Base-by-base conservation (phyloP, 2,113 vertebrate species). In the Psilopsiagon aurifrons region DNA sequence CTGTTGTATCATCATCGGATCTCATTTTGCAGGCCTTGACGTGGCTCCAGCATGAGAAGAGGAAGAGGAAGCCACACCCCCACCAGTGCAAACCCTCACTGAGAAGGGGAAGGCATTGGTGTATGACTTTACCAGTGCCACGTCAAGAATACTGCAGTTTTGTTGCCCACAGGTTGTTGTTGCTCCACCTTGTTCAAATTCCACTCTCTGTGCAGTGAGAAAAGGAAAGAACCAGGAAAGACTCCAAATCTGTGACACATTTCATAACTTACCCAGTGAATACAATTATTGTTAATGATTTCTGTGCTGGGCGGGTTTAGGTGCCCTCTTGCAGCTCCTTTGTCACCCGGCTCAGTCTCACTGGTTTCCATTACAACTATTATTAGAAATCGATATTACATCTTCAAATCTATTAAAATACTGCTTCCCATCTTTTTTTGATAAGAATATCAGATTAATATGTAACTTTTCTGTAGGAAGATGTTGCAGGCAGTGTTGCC, bases 141-240 rank as follows among this genome's bases (percentile, higher is more conserved):
- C 7, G 0, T 47, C 44, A 59, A 43, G 20, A 60, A 5, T 11
- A 52, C 7, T 27, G 67, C 86, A 80, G 33, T 52, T 67, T 15
- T 43, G 35, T 6, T 33, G 33, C 73, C 81, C 64, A 15, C 1
- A 3, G 39, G 23, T 25, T 41, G 14, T 5, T 28, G 17, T 39
- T 80, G 84, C 84, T 55, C 49, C 87, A 77, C 90, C 87, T 95
- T 19, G 46, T 19, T 69, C 82, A 70, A 90, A 90, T 67, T 83
- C 70, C 55, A 33, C 82, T 64, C 55, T 39, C 17, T 10, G 16
- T 25, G 54, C 4, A 4, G 63, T 9, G 51, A 67, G 41, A 41
- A 73, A 52, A 79, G 57, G 67, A 73, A 69, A 54, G 37, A 44
- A 90, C 23, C 67, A 43, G 59, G 37, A 59, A 19, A 83, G 47